These are phyloP conservation scores for Oxygymnocypris stewartii DNA, from an alignment of 2,113 vertebrate genomes.

Conservation along the genomic window DNA sequence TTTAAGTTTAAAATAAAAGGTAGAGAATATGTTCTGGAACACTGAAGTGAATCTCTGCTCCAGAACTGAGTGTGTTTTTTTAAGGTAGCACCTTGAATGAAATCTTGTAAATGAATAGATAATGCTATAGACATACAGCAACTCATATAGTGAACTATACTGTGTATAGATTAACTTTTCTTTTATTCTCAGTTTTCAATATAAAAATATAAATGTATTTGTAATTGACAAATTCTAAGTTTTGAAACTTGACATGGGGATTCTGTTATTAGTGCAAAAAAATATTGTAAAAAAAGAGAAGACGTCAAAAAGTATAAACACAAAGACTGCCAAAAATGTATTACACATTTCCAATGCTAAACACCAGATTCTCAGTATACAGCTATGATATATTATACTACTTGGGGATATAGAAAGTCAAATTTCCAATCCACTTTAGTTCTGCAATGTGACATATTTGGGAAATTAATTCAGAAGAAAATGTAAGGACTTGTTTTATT, in stretches of 20 bases:
- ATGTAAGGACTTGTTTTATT: not conserved
- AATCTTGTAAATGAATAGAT: not conserved
- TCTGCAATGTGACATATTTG: not conserved
- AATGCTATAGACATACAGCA: not conserved
- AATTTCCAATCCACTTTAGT: not conserved
- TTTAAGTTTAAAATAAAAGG: not conserved
- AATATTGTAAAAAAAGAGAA: not conserved
- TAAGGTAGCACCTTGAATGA: not conserved
- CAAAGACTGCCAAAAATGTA: not conserved
- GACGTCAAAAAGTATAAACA: not conserved
- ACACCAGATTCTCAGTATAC: not conserved
- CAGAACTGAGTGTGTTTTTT: not conserved
- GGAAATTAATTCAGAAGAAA: not conserved
- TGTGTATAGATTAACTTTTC: not conserved
- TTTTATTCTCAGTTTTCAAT: not conserved
- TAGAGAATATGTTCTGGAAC: not conserved
- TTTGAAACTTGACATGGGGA: too few species aligned
- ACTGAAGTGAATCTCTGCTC: not conserved
- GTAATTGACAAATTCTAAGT: too few species aligned
- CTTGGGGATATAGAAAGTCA: not conserved
- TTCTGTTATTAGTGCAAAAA: too few species aligned
- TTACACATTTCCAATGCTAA: not conserved
- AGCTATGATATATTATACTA: not conserved
- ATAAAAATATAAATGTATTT: too few species aligned
- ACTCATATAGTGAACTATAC: not conserved